Percentiles rank a stretch among this genome's conserved stretches.
Evolutionary conservation across 92 coral and sea anemone species (phyloP).

Genomic region (Metridium senile): DNA sequence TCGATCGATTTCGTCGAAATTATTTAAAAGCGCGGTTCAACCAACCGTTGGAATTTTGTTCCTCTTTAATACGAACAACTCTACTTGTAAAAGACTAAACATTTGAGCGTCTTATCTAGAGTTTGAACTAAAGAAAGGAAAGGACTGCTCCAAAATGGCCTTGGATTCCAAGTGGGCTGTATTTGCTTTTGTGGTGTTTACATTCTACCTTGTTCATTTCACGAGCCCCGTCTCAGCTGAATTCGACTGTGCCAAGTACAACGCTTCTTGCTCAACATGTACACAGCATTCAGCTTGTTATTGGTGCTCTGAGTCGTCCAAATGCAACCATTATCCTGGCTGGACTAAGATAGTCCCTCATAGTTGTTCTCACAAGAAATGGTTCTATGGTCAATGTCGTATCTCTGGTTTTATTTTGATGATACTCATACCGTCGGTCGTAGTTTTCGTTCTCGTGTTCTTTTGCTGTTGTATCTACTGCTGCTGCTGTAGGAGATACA

Average conservation of each 20-base stretch:
- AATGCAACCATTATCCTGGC: constrained; percentile 66
- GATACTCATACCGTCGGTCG: constrained; percentile 78
- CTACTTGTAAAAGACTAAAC: not conserved
- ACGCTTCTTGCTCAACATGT: constrained; percentile 77
- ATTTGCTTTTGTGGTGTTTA: constrained; percentile 40
- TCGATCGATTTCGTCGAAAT: not conserved
- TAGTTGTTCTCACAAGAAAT: constrained; percentile 75
- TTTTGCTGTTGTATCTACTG: constrained; percentile 93
- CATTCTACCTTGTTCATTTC: constrained; percentile 44
- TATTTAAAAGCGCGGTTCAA: constrained; percentile 2
- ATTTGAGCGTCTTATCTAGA: not conserved
- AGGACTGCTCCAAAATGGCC: constrained; percentile 16
- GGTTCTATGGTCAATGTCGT: constrained; percentile 86
- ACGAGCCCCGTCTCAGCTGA: constrained; percentile 69
- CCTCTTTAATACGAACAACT: not conserved
- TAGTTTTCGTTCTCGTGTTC: constrained; percentile 71
- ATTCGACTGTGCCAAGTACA: constrained; percentile 48
- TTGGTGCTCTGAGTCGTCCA: constrained; percentile 65
- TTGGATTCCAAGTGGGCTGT: constrained; percentile 20
- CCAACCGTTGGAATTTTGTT: constrained; percentile 29
- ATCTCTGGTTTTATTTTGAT: constrained; percentile 81
- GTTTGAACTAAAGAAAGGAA: not conserved
- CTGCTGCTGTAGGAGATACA: constrained; percentile 93
- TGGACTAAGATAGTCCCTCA: constrained; percentile 74
- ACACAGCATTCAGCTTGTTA: constrained; percentile 68